phyloP scores from a whole-genome alignment of 2,888 invertebrate species.

The Epistrophe eligans region DNA sequence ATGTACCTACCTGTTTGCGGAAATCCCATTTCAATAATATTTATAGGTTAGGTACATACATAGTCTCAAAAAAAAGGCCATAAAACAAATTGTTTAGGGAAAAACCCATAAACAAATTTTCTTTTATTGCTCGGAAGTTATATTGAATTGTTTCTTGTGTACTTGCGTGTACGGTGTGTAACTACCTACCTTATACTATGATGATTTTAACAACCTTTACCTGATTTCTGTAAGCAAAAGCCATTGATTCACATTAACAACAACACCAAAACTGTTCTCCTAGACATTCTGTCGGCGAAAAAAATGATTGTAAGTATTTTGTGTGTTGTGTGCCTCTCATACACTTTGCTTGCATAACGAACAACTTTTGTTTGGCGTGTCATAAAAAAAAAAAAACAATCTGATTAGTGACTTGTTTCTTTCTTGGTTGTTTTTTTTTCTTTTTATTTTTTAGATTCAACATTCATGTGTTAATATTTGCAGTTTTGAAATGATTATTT shows the following conservation, averaged over 20 bases:
- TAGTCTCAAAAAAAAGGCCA: slow-evolving; percentile 53
- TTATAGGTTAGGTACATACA: slow-evolving; percentile 39
- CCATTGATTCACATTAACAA: slow-evolving; percentile 35
- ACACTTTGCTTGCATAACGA: slow-evolving; percentile 45
- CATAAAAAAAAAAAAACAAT: slow-evolving; percentile 53
- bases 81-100: slow-evolving; percentile 66
- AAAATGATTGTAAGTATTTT: not conserved
- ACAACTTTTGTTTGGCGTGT: slow-evolving; percentile 22
- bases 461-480: slow-evolving; percentile 26
- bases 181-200: not conserved
- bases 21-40: slow-evolving; percentile 64
- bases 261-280: slow-evolving; percentile 21
- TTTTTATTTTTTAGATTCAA: not conserved
- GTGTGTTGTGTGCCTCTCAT: slow-evolving; percentile 6
- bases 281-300: slow-evolving; percentile 61
- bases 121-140: slow-evolving; percentile 70
- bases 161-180: not conserved
- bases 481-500: slow-evolving; percentile 22
- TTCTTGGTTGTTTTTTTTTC: not conserved
- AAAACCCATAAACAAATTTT: slow-evolving; percentile 74
- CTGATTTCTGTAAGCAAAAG: slow-evolving; percentile 19
- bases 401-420: slow-evolving; percentile 52
- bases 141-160: slow-evolving; percentile 50
- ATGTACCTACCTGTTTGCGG: slow-evolving; percentile 49
- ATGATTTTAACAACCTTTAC: slow-evolving; percentile 25